Conservation (phyloP, 2,888 invertebrate genomes). For the Anthrax anthrax region DNA sequence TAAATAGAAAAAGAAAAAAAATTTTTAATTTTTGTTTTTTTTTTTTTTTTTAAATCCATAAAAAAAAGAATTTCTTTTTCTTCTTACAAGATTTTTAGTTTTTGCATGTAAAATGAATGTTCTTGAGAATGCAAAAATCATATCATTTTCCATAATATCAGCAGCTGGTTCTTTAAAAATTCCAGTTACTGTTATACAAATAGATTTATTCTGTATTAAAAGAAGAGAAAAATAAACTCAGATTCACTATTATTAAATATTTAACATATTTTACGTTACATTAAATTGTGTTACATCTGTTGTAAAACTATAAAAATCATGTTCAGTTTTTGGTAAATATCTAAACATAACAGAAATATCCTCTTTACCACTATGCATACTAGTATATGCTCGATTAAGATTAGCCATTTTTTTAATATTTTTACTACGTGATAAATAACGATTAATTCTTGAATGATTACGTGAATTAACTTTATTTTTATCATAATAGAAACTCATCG, state of each 20-base stretch:
- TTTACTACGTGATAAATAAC: neutral
- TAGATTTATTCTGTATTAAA: neutral
- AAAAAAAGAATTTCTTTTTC: too few species aligned
- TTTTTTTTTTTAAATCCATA: neutral
- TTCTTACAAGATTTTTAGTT: conserved; percentile 6
- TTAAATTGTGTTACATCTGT: conserved; percentile 7
- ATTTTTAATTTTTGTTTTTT: neutral
- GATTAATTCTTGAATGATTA: conserved; percentile 2
- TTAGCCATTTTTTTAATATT: conserved; percentile 1
- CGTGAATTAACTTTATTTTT: conserved; percentile 1
- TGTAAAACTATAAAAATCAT: conserved; percentile 12
- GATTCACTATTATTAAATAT: neutral
- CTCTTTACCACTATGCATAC: conserved; percentile 3
- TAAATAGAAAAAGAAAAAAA: neutral
- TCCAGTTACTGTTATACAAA: conserved; percentile 5
- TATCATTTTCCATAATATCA: conserved; percentile 8
- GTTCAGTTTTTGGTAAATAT: conserved; percentile 8
- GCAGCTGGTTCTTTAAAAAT: conserved; percentile 3
- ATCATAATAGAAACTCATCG: conserved; percentile 8
- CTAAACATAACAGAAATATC: conserved; percentile 6
- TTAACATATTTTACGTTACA: too few species aligned
- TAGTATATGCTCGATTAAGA: neutral
- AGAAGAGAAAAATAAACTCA: too few species aligned
- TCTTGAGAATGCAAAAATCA: conserved; percentile 10
- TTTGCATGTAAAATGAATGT: conserved; percentile 10